Evolutionary conservation across 2,797 vertebrate species (phyloP).

Genomic region (Poecilia wingei): DNA sequence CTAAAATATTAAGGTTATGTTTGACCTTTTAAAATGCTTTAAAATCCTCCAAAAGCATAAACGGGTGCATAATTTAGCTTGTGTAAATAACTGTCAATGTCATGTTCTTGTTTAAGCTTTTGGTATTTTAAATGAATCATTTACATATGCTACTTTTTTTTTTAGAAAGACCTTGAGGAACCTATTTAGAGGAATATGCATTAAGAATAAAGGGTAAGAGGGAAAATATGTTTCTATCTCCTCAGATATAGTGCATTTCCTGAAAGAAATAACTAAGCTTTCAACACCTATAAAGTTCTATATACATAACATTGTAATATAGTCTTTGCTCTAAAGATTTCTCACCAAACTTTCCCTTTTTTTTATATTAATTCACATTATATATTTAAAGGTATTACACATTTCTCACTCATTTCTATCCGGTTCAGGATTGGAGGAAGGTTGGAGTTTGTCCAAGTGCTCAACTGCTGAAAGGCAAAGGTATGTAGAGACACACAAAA

Average conservation of each 20-base stretch:
- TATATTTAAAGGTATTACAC: not conserved
- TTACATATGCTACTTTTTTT: not conserved
- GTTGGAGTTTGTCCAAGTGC: not conserved
- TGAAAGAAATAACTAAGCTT: conserved; percentile 1
- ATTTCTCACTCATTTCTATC: not conserved
- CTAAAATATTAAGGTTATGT: not conserved
- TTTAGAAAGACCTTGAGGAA: not conserved
- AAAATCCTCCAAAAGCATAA: conserved; percentile 34
- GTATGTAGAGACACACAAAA: not conserved
- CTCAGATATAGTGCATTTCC: not conserved
- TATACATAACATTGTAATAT: not conserved
- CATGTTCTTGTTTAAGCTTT: not conserved
- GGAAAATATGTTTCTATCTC: not conserved
- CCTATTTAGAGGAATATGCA: not conserved
- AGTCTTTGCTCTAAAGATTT: not conserved
- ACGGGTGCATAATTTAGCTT: not conserved
- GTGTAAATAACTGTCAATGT: not conserved
- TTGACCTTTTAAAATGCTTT: conserved; percentile 50
- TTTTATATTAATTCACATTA: not conserved
- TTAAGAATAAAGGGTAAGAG: not conserved
- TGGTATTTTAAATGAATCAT: not conserved
- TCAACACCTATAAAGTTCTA: not conserved
- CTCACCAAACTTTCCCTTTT: not conserved
- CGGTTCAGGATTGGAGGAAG: not conserved
- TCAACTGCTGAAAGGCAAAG: not conserved